Conservation (phyloP, 2,888 invertebrate genomes). For the Spodoptera exigua region DNA sequence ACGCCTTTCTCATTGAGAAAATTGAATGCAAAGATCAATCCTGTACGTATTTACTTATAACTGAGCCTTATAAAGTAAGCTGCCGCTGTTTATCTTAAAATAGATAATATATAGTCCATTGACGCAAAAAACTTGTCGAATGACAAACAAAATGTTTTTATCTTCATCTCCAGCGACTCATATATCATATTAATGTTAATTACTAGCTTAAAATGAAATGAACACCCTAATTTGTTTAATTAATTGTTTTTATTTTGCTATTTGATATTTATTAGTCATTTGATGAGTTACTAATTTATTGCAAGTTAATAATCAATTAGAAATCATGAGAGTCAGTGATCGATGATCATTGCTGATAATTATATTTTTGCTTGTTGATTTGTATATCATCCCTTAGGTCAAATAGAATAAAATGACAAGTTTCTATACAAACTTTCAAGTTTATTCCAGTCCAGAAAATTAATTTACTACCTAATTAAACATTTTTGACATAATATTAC, state of each 20-base stretch:
- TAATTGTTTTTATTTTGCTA: neutral
- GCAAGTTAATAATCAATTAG: too few relatives aligned
- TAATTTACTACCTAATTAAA: too few relatives aligned
- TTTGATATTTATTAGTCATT: too few relatives aligned
- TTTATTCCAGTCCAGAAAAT: too few relatives aligned
- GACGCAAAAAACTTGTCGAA: constrained; percentile 34
- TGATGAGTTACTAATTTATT: too few relatives aligned
- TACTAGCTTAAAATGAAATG: constrained; percentile 25
- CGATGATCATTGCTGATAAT: too few relatives aligned
- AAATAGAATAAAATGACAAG: too few relatives aligned
- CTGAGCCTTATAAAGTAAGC: constrained; percentile 4
- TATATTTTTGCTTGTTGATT: too few relatives aligned
- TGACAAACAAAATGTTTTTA: constrained; percentile 29
- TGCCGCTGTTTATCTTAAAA: constrained; percentile 12
- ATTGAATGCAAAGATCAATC: constrained; percentile 75
- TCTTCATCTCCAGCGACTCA: constrained; percentile 12
- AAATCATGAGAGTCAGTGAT: too few relatives aligned
- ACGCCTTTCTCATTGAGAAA: constrained; percentile 91
- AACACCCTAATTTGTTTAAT: constrained; percentile 10
- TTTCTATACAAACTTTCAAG: neutral
- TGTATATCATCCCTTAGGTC: too few relatives aligned
- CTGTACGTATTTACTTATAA: constrained; percentile 43
- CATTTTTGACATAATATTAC: too few relatives aligned
- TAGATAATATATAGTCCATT: constrained; percentile 9
- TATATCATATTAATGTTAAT: constrained; percentile 17